Percentiles rank a stretch among this genome's conserved stretches.
These are phyloP conservation scores for Hydrophis major DNA, from an alignment of 2,797 vertebrate genomes.

Conservation along the genomic window DNA sequence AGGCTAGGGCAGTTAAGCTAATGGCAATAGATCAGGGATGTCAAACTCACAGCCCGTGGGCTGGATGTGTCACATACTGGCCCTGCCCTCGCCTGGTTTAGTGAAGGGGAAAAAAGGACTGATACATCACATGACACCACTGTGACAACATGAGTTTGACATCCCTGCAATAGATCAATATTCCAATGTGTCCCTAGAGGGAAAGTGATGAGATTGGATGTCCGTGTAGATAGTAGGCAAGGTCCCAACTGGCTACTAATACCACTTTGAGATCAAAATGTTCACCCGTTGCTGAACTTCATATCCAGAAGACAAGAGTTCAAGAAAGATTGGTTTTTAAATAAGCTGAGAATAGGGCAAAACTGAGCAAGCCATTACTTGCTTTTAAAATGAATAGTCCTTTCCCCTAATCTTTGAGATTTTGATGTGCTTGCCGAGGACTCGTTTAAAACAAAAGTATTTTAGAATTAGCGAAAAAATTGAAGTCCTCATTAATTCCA, in stretches of 20 bases:
- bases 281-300: neutral
- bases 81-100: no score
- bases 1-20: neutral
- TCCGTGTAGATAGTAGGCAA: neutral
- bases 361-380: neutral
- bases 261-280: neutral
- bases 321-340: neutral
- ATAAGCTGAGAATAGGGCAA: neutral
- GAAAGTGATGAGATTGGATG: neutral
- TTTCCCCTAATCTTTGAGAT: neutral
- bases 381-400: neutral
- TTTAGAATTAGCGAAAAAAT: neutral
- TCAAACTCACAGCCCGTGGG: no score
- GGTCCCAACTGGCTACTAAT: neutral
- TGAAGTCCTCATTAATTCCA: neutral
- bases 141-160: no score
- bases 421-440: neutral
- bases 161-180: neutral
- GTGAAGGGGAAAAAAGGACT: no score
- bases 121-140: no score
- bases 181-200: neutral
- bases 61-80: no score
- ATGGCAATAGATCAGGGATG: neutral
- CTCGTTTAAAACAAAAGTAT: neutral
- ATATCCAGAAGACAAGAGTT: neutral